phyloP scores from a whole-genome alignment of 2,797 vertebrate genomes.

The Rhinophrynus dorsalis region DNA sequence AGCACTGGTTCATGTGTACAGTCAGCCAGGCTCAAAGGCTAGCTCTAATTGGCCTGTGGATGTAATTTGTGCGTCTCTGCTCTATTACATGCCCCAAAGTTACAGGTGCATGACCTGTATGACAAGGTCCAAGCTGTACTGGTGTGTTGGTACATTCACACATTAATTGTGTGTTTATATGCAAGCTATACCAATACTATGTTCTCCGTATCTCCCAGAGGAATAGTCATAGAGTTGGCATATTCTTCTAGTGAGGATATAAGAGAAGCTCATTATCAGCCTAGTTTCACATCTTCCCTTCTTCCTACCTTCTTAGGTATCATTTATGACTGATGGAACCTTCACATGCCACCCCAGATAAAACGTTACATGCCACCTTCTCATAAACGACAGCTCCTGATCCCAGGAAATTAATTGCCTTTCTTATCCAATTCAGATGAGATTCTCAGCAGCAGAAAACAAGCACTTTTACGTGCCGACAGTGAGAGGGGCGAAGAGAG shows the following conservation, averaged over 20 bases:
- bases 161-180: too few species aligned
- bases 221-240: background rate
- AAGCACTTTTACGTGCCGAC: background rate
- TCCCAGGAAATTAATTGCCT: slow-evolving; percentile 13
- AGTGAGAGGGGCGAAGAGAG: background rate
- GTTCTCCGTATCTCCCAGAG: too few species aligned
- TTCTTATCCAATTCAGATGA: slow-evolving; percentile 14
- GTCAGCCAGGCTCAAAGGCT: too few species aligned
- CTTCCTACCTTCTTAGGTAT: background rate
- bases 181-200: too few species aligned
- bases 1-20: too few species aligned
- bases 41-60: too few species aligned
- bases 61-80: too few species aligned
- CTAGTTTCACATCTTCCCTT: background rate
- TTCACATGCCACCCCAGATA: slow-evolving; percentile 10
- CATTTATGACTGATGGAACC: background rate
- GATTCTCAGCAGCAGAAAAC: background rate
- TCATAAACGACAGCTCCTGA: background rate
- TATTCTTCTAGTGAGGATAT: background rate
- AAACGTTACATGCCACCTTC: background rate
- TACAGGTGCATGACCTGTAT: too few species aligned
- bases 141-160: too few species aligned
- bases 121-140: too few species aligned
- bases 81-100: too few species aligned
- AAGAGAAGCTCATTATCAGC: background rate